These are phyloP conservation scores for Diabrotica virgifera DNA, from an alignment of 1,140 invertebrate species.

Conservation along the genomic window DNA sequence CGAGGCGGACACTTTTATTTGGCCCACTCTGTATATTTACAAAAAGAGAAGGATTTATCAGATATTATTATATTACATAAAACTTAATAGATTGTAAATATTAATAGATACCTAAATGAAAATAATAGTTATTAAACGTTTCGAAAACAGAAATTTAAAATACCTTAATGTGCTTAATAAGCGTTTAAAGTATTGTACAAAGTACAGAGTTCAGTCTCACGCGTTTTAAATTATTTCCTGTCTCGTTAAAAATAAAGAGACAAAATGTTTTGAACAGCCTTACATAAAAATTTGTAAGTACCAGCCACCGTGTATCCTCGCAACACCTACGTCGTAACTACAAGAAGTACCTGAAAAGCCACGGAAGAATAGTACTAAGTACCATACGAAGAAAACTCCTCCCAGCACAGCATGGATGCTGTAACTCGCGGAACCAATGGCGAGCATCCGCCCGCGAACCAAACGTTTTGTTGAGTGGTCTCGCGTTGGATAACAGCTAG, in stretches of 20 bases:
- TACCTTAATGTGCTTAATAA: too few relatives aligned
- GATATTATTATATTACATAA: too few relatives aligned
- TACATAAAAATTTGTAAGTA: background rate
- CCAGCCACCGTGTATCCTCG: constrained; percentile 1
- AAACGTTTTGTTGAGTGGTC: constrained; percentile 8
- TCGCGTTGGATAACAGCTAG: background rate
- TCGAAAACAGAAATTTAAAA: too few relatives aligned
- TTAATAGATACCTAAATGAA: too few relatives aligned
- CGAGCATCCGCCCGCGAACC: constrained; percentile 12
- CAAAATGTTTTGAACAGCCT: background rate
- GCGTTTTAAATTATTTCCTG: background rate
- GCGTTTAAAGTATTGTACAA: too few relatives aligned
- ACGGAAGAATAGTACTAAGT: background rate
- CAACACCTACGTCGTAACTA: constrained; percentile 7
- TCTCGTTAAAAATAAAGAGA: background rate
- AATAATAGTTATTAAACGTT: too few relatives aligned
- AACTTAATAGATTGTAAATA: too few relatives aligned
- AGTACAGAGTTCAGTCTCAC: too few relatives aligned
- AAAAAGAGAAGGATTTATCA: too few relatives aligned
- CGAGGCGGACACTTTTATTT: too few relatives aligned
- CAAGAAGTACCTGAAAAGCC: constrained; percentile 6
- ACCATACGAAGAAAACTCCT: constrained; percentile 35
- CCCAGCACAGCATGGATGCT: constrained; percentile 50
- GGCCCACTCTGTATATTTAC: too few relatives aligned
- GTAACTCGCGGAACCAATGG: constrained; percentile 43